These are phyloP conservation scores for Hemaris fuciformis DNA, from an alignment of 2,888 invertebrate species.

Conservation along the genomic window DNA sequence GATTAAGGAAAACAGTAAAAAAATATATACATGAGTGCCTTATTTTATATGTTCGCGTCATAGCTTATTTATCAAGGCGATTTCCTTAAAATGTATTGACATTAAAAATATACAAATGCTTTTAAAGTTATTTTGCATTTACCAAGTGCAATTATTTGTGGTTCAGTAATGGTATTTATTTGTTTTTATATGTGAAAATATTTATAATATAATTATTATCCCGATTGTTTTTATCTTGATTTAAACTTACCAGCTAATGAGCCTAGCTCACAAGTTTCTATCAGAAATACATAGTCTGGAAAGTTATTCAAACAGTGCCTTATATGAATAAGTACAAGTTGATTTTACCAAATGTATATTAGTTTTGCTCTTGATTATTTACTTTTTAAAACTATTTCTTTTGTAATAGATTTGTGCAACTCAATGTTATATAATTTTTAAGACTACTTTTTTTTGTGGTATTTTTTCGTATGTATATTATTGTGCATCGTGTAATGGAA, in stretches of 20 bases:
- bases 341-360: background rate
- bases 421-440: background rate
- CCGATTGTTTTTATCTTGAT: no score
- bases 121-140: background rate
- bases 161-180: no score
- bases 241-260: no score
- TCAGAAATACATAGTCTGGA: background rate
- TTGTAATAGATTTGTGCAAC: background rate
- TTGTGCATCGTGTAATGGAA: background rate
- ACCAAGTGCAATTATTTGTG: background rate
- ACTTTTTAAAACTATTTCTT: background rate
- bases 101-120: background rate
- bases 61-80: background rate
- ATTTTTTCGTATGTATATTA: background rate
- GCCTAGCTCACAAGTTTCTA: no score
- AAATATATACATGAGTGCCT: background rate
- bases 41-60: background rate
- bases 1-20: constrained; percentile 1
- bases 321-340: background rate
- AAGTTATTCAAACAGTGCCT: background rate
- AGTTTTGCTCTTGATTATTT: background rate
- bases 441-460: background rate
- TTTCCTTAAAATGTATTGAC: background rate
- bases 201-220: no score
- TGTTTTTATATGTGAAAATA: no score